A percentile compares a stretch with the other conserved stretches of the same genome.
Conservation (phyloP, 2,797 vertebrate genomes). For the Arctocebus calabarensis region DNA sequence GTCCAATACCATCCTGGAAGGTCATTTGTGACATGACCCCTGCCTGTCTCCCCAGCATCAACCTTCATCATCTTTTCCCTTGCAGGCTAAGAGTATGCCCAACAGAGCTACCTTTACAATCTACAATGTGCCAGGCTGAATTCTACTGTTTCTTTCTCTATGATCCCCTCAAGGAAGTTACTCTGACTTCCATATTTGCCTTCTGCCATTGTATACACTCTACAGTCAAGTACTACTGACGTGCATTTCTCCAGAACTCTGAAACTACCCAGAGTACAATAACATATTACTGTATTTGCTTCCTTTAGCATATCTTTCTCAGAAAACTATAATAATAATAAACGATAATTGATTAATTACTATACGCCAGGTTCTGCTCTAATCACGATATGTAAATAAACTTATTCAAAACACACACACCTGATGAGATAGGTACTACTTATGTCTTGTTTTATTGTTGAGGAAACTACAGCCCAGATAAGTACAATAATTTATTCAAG, state of each 20-base stretch:
- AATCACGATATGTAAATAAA: not conserved
- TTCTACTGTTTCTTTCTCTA: not conserved
- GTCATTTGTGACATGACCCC: not conserved
- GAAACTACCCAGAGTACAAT: not conserved
- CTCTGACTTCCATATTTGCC: no score
- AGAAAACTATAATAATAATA: not conserved
- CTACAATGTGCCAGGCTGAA: not conserved
- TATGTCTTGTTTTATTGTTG: not conserved
- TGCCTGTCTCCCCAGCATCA: not conserved
- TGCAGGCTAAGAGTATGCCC: not conserved
- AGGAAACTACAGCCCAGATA: not conserved
- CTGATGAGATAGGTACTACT: not conserved
- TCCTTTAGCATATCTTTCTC: not conserved
- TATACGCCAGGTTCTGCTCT: not conserved
- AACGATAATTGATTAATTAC: not conserved
- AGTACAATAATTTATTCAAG: not conserved
- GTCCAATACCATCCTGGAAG: not conserved
- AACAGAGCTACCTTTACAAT: not conserved
- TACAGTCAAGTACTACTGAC: not conserved
- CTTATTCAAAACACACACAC: not conserved
- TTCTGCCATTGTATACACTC: not conserved
- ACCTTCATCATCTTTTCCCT: not conserved
- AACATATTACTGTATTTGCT: not conserved
- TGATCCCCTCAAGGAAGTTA: not conserved
- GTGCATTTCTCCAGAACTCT: not conserved